These are phyloP conservation scores for Pipistrellus pygmaeus DNA, from an alignment of 2,797 vertebrate genomes.

Conservation along the genomic window DNA sequence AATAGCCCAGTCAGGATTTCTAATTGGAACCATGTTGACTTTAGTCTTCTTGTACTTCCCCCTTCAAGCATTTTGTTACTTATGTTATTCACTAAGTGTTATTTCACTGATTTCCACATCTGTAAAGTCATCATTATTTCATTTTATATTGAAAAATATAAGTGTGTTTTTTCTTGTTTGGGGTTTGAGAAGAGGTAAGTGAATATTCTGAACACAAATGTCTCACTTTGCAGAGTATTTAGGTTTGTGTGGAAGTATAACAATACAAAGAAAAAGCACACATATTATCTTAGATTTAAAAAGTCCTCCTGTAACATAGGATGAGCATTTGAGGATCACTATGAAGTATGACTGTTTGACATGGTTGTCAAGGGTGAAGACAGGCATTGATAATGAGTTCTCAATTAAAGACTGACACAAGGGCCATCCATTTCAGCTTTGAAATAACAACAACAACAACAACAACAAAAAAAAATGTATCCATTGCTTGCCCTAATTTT, in stretches of 20 bases:
- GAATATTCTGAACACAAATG: background rate
- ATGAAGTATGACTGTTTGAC: background rate
- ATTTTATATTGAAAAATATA: background rate
- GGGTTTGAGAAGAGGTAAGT: background rate
- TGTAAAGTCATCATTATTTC: conserved; percentile 43
- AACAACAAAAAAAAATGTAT: background rate
- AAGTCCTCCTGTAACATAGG: background rate
- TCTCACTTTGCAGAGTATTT: background rate
- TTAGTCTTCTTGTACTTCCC: background rate
- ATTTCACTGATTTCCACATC: background rate
- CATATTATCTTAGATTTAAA: background rate
- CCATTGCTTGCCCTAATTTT: background rate
- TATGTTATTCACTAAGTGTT: conserved; percentile 34
- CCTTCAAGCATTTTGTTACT: conserved; percentile 20
- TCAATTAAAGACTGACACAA: background rate
- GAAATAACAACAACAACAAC: background rate
- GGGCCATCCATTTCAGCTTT: background rate
- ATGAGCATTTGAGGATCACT: background rate
- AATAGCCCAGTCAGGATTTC: conserved; percentile 27
- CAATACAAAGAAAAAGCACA: background rate
- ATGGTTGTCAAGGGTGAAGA: background rate
- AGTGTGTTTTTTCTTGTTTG: background rate
- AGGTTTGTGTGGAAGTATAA: background rate
- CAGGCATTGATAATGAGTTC: background rate
- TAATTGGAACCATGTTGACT: conserved; percentile 14